Evolutionary conservation across 1,140 invertebrate genomes (phyloP), one percentile per base, ranked within the genome.

Genomic region (Trachymyrmex cornetzi): DNA sequence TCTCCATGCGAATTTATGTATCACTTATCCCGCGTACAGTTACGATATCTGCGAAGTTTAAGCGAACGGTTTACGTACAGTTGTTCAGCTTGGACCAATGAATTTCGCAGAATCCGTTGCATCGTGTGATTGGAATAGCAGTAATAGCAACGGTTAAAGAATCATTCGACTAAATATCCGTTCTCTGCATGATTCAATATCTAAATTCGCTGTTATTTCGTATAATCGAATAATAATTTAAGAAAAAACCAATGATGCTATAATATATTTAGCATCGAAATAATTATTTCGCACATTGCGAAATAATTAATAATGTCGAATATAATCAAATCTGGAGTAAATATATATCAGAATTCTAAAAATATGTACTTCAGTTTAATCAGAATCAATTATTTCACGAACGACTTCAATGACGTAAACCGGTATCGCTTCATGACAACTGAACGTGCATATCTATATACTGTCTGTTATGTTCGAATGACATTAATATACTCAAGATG

Each of bases 1-100:
- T 82, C 19, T 22, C n/a, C 19, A 77, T 85, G 71, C 71, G 64
- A 77, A 85, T 85, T 64, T 85, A 85, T 77, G 59, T 85, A 75
- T 85, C 59, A 77, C 59, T 85, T 66, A 64, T 74, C 44, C 44
- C n/a, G 24, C 64, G 3, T 71, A 57, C 79, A 81, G 66, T 81
- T 81, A 81, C 30, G 6, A 22, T 34, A 24, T 24, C 24, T 27
- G 50, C 16, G 14, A 67, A 71, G 66, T 71, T 71, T 79, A 30
- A 24, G n/a, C n/a, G 27, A 59, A 38, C n/a, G 77, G 16, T 38
- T 71, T 53, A 27, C 3, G 57, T 44, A 19, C 16, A 38, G 75
- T 63, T 48, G n/a, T 63, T 5, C n/a, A 19, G 64, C 19, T 34
- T 34, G 61, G 3, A 74, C 22, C 57, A 12, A 59, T 59, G 24